Evolutionary conservation across 2,113 vertebrate genomes (phyloP), one percentile per base, ranked within the genome.

Genomic region (Spheniscus mendiculus): DNA sequence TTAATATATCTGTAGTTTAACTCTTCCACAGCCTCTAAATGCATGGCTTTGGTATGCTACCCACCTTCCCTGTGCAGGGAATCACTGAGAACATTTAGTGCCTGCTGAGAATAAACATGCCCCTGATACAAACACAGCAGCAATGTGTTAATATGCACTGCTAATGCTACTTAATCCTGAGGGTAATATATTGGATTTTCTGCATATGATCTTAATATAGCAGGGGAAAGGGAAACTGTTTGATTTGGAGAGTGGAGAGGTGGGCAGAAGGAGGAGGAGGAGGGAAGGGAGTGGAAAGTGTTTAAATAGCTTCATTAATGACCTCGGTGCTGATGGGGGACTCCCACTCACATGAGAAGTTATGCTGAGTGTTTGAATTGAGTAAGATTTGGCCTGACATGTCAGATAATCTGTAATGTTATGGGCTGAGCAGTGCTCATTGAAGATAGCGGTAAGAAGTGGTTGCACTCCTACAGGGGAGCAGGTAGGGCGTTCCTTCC

Each of bases 141-240:
- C 87, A 70, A 63, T 0, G 6, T 78, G 84, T 79, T 95, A 93
- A 96, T 76, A 36, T 0, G 0, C n/a, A 89, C 63, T 81, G 71
- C 72, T 95, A 95, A 96, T 90, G 65, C 81, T 84, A 25, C 53
- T 79, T 94, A 77, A 93, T 96, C 81, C 83, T 79, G 56, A 79
- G 74, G 96, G 77, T 94, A 95, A 95, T 84, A 59, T 45, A 20
- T 22, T 83, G 81, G 93, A 84, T 94, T 93, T 96, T 90, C 69
- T 90, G 67, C 53, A 45, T 73, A 59, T 85, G 69, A 86, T 73
- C 78, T 91, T 94, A 87, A 93, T 82, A 87, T 73, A 93, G 67
- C 45, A 66, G 19, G 53, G 59, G n/a, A 92, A 88, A 11, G 73
- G 49, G 30, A 73, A 89, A 83, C 88, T 58, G 30, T 77, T 97